Percentiles rank a stretch among this genome's conserved stretches.
These are phyloP conservation scores for Girardinus metallicus DNA, from an alignment of 2,797 vertebrate species.

Conservation along the genomic window DNA sequence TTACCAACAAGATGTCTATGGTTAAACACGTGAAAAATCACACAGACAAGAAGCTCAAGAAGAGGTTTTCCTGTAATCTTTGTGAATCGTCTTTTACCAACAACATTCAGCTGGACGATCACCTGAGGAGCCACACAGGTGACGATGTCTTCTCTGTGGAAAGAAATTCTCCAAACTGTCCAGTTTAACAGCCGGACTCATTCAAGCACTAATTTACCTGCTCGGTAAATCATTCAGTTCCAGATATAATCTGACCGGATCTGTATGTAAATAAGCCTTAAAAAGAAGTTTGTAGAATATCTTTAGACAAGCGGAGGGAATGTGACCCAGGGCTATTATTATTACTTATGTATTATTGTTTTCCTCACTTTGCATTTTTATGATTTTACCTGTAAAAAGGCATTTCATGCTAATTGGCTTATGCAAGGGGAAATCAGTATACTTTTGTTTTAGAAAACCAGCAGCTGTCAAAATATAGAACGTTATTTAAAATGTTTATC, in stretches of 20 bases:
- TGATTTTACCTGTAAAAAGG: too few relatives aligned
- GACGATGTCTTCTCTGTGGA: background rate
- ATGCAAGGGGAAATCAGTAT: too few relatives aligned
- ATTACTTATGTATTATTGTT: too few relatives aligned
- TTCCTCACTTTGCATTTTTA: too few relatives aligned
- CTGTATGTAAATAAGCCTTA: background rate
- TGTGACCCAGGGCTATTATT: background rate
- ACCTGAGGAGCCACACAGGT: background rate
- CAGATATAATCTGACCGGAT: background rate
- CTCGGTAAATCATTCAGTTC: background rate
- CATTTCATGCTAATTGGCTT: too few relatives aligned
- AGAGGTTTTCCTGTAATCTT: background rate
- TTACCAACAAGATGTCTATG: background rate
- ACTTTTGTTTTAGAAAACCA: too few relatives aligned
- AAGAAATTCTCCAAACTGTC: background rate
- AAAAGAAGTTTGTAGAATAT: background rate
- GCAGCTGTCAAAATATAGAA: too few relatives aligned
- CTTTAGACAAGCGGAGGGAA: background rate
- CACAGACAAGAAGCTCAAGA: background rate
- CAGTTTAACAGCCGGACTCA: background rate
- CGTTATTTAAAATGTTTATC: too few relatives aligned
- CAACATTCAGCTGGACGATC: background rate
- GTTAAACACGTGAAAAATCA: background rate
- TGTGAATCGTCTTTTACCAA: background rate
- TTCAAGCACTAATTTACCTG: too few relatives aligned